Conservation (phyloP, 2,797 vertebrate genomes). For the Phrynocephalus vlangalii region DNA sequence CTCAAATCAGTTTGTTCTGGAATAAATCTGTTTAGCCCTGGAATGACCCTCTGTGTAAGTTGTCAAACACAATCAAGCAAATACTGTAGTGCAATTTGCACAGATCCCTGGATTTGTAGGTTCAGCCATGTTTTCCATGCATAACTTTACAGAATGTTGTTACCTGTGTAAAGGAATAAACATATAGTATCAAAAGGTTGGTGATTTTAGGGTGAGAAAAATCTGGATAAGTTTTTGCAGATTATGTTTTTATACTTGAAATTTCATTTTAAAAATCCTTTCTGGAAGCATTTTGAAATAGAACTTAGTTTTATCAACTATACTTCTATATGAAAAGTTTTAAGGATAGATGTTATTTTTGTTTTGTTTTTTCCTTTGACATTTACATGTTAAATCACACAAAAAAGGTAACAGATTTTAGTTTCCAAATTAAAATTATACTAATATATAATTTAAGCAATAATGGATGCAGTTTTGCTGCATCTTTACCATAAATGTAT, state of each 20-base stretch:
- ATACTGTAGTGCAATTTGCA: neutral
- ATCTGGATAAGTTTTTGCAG: neutral
- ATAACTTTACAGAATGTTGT: neutral
- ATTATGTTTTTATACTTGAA: slow-evolving; percentile 29
- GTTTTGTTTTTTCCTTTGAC: slow-evolving; percentile 48
- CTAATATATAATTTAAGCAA: slow-evolving; percentile 16
- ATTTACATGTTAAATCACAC: slow-evolving; percentile 55
- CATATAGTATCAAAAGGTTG: neutral
- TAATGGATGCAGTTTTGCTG: slow-evolving; percentile 6
- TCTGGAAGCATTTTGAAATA: neutral
- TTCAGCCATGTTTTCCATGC: neutral
- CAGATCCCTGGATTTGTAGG: neutral
- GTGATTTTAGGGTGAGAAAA: slow-evolving; percentile 11
- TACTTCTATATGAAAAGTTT: neutral
- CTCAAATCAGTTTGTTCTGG: neutral
- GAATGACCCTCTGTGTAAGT: neutral
- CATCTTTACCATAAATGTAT: neutral
- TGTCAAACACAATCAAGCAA: neutral
- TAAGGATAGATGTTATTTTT: neutral
- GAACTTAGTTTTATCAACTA: slow-evolving; percentile 12
- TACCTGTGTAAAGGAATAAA: neutral
- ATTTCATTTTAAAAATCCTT: neutral
- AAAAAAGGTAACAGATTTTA: slow-evolving; percentile 56
- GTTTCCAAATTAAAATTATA: slow-evolving; percentile 13
- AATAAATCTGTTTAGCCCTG: neutral